Percentiles rank a stretch among this genome's conserved stretches.
phyloP scores from a whole-genome alignment of 2,888 invertebrate species.

The Arctia plantaginis region DNA sequence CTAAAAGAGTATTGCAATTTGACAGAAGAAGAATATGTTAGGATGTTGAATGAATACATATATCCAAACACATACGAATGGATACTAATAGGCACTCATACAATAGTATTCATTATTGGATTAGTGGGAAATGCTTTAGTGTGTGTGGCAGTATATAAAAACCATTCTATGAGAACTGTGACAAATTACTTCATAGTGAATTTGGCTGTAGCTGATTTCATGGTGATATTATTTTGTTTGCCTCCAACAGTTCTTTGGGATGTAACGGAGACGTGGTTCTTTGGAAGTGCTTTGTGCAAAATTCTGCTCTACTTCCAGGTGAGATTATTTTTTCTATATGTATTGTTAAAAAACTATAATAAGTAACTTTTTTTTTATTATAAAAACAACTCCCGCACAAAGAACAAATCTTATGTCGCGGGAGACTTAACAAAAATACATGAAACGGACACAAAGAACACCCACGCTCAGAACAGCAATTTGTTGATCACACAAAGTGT shows the following conservation, averaged over 20 bases:
- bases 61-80: constrained; percentile 91
- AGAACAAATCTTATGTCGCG: too few species aligned
- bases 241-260: constrained; percentile 96
- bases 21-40: constrained; percentile 86
- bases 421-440: too few species aligned
- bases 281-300: constrained; percentile 94
- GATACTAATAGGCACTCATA: constrained; percentile 91
- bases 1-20: constrained; percentile 79
- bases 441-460: too few species aligned
- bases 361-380: too few species aligned
- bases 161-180: constrained; percentile 95
- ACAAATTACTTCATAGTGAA: constrained; percentile 98
- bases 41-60: constrained; percentile 88
- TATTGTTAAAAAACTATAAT: background rate
- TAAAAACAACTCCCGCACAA: too few species aligned
- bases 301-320: constrained; percentile 96
- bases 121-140: constrained; percentile 95
- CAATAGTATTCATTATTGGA: constrained; percentile 92
- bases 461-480: too few species aligned
- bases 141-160: constrained; percentile 94
- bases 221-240: constrained; percentile 95
- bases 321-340: constrained; percentile 28
- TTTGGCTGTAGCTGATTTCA: constrained; percentile 94
- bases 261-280: constrained; percentile 97
- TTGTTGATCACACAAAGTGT: too few species aligned